These are phyloP conservation scores for Erebia palarica DNA, from an alignment of 2,888 invertebrate species.

Conservation along the genomic window DNA sequence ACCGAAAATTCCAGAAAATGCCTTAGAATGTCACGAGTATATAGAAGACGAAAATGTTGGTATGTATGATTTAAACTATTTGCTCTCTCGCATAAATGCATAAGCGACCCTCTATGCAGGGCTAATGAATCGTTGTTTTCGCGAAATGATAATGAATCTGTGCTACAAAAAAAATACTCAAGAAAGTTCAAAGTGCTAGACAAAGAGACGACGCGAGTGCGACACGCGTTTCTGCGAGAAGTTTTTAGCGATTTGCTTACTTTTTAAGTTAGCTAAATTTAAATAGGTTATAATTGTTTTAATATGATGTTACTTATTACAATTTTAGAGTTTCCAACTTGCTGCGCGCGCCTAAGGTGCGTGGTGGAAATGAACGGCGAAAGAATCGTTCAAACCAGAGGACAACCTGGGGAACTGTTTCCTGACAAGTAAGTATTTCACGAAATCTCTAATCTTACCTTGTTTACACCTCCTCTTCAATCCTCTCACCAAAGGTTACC, in stretches of 20 bases:
- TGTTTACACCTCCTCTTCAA: background rate
- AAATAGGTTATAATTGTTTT: background rate
- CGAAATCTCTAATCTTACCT: background rate
- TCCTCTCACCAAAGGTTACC: no score
- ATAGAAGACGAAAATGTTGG: conserved; percentile 79
- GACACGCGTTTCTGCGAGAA: no score
- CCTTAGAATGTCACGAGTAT: conserved; percentile 76
- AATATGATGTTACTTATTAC: background rate
- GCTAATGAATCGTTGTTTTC: no score
- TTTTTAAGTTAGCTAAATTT: background rate
- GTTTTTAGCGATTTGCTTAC: background rate
- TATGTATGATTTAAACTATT: conserved; percentile 37
- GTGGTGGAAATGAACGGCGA: conserved; percentile 76
- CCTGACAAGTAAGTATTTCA: conserved; percentile 68
- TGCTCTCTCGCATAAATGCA: no score
- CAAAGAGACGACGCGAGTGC: no score
- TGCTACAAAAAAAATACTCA: no score
- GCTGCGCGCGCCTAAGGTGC: conserved; percentile 72
- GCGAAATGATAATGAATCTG: no score
- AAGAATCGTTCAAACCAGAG: conserved; percentile 74
- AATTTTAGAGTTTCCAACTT: conserved; percentile 71
- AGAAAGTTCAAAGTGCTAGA: no score
- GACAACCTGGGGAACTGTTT: conserved; percentile 76
- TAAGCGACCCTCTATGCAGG: no score
- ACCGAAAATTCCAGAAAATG: conserved; percentile 78